Percentiles rank a stretch among this genome's conserved stretches.
Evolutionary conservation across 37 sponge, comb jelly and placozoan species (phyloP).

Genomic region (Petrosia ficiformis): DNA sequence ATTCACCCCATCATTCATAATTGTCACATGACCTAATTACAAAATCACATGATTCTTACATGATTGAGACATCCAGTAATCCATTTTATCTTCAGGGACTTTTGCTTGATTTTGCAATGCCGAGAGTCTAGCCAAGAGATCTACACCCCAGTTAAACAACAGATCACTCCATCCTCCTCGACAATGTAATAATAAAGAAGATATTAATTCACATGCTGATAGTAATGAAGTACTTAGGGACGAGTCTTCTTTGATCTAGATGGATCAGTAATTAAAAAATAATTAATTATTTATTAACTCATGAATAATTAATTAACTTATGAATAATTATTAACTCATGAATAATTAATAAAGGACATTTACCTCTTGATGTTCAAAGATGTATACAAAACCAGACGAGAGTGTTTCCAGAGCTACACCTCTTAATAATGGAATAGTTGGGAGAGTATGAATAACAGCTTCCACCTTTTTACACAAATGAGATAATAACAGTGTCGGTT

Average conservation of each 20-base stretch:
- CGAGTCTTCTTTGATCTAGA: background rate
- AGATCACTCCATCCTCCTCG: background rate
- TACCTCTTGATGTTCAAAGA: background rate
- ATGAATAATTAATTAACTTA: background rate
- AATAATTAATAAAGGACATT: background rate
- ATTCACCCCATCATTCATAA: too few species aligned
- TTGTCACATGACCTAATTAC: background rate
- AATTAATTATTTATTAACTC: too few species aligned
- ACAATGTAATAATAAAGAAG: background rate
- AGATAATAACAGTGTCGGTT: background rate
- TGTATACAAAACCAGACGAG: slow-evolving; percentile 17
- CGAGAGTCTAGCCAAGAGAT: background rate
- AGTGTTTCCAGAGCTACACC: slow-evolving; percentile 45
- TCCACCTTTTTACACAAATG: slow-evolving; percentile 19
- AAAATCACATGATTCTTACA: background rate
- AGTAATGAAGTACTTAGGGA: background rate
- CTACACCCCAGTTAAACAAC: background rate
- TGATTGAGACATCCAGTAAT: background rate
- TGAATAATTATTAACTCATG: background rate
- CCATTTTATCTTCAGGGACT: background rate
- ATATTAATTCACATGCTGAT: background rate
- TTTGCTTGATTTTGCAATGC: background rate
- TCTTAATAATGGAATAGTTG: slow-evolving; percentile 30
- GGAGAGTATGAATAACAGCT: slow-evolving; percentile 7
- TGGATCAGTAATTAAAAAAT: background rate